phyloP scores from a whole-genome alignment of 2,797 vertebrate genomes.

The Iguana delicatissima region DNA sequence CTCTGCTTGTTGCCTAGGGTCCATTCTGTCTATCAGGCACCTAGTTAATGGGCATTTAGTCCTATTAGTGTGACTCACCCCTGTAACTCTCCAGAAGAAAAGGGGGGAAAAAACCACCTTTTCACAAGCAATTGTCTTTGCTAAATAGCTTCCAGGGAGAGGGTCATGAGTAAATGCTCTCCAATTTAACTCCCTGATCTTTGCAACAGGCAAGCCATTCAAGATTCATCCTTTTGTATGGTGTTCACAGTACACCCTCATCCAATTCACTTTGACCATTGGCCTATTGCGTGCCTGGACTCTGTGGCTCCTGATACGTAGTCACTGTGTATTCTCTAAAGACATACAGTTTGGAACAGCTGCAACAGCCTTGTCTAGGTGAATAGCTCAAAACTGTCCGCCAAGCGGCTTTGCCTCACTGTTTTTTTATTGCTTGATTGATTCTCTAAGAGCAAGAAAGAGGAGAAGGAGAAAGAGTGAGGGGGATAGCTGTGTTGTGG shows the following conservation, averaged over 20 bases:
- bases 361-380: background rate
- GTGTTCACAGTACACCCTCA: background rate
- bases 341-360: background rate
- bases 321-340: background rate
- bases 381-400: background rate
- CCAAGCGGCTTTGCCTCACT: background rate
- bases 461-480: no score
- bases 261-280: background rate
- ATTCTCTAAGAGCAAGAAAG: background rate
- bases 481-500: no score
- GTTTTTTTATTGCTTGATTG: background rate
- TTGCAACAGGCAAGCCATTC: background rate
- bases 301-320: background rate
- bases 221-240: background rate
- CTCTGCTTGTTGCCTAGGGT: background rate
- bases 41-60: background rate
- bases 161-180: background rate
- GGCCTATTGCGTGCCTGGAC: background rate
- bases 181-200: background rate
- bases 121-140: background rate
- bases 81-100: background rate
- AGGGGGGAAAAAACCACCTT: no score
- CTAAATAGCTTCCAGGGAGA: background rate
- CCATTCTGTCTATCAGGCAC: background rate
- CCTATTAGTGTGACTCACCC: background rate